Base-by-base conservation (phyloP, 2,797 vertebrate genomes). In the Mormyrus hasselquistii region DNA sequence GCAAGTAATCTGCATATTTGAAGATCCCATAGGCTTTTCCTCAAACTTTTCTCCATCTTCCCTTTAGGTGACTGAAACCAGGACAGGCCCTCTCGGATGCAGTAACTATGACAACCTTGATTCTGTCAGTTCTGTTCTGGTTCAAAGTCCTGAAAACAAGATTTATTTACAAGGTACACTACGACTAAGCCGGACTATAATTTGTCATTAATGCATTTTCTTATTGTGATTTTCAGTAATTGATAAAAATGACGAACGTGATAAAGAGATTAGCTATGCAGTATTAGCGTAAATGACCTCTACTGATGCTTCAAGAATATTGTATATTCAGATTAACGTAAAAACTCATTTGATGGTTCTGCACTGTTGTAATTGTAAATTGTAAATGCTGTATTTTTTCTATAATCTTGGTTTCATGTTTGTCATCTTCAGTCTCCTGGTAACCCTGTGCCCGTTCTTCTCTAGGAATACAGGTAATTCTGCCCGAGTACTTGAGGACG, bases 61-160 rank as follows among this genome's bases (percentile, higher is more conserved):
- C 90, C 91, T 93, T 92, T 94, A 99, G 98, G 98, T 99, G 94
- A 99, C 98, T 90, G 98, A 99, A 97, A 99, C 98, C 69, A 96
- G 98, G 94, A 99, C 98, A 1, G 98, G 98, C 92, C 98, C 98
- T 92, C 97, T 99, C 50, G 98, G 98, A 96, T 99, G 98, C 97
- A 99, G 98, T 97, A 99, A 99, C 97, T 99, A 99, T 97, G 98
- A 99, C 97, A 99, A 99, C 97, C 97, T 99, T 91, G 98, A 99
- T 96, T 99, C 98, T 93, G 98, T 99, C 97, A 99, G 98, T 95
- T 99, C 98, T 82, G 98, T 99, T 95, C 96, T 99, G 96, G 98
- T 99, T 94, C 98, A 99, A 96, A 99, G 98, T 95, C 98, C 98
- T 83, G 98, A 99, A 95, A 99, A 99, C 95, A 99, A 99, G 96